Base-by-base conservation (phyloP, 2,797 vertebrate species). In the Silurus lanzhouensis region DNA sequence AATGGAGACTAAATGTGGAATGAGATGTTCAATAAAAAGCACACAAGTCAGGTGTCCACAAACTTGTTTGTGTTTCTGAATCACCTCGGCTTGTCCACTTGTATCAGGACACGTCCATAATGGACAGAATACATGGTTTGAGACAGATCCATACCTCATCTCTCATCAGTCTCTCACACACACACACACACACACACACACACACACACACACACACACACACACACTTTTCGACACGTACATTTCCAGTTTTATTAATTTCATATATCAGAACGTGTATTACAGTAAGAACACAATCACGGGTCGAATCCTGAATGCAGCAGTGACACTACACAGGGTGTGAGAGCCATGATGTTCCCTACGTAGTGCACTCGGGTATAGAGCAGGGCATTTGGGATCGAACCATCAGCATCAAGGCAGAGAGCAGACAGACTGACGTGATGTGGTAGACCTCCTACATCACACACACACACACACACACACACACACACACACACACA, bases 241-340 rank as follows among this genome's bases (percentile, higher is more conserved):
- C 8, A 79, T 87, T 88, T 93, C 94, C 94, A 93, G 93, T 86
- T 87, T 87, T 48, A 57, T 88, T 88, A 81, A 87, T 60, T 88
- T 84, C 83, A 89, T 92, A 90, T 85, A 92, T 92, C 90, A 90
- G 89, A 92, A 92, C 88, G 89, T 83, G 91, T 79, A 91, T 88
- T 95, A 96, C 95, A 95, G 94, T 94, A 94, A 96, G 94, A 94
- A 93, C 90, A 86, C 87, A 85, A 84, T 82, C 88, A 87, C 64
- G 31, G 70, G 68, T 57, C 63, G 31, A 72, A 83, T 83, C 82
- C 67, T 52, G 60, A 72, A 72, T 83, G 2, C n/a, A 72, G 7
- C 31, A 17, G 20, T 60, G 67, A 31, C 81, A 71, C 55, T 72
- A 72, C 20, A 25, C 2, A 72, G 68, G 67, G 55, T 22, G 81